Percentiles rank a stretch among this genome's conserved stretches.
phyloP scores from a whole-genome alignment of 2,797 vertebrate species.

The Ataeniobius toweri region DNA sequence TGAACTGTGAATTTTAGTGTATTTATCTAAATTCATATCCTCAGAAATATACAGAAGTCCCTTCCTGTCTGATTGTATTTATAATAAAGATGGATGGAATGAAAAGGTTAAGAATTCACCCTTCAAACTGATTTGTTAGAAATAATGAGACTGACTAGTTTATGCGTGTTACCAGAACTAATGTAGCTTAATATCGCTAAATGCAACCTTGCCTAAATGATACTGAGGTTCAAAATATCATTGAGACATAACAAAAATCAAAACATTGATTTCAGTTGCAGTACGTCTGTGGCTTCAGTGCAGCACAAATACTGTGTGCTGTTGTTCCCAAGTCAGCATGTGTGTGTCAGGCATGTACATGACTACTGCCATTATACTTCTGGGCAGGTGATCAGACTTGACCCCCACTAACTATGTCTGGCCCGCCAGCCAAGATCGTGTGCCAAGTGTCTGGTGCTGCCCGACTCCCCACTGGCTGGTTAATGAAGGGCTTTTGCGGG shows the following conservation, averaged over 20 bases:
- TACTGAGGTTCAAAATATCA: neutral
- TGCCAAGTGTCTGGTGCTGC: slow-evolving; percentile 83
- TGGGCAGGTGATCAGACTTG: slow-evolving; percentile 83
- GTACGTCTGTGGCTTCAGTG: neutral
- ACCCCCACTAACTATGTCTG: slow-evolving; percentile 81
- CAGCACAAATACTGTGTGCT: slow-evolving; percentile 16
- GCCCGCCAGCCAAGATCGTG: slow-evolving; percentile 76
- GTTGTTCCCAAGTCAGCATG: slow-evolving; percentile 44
- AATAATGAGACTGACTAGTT: neutral
- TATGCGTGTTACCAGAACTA: neutral
- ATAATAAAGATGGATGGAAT: neutral
- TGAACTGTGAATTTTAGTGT: neutral
- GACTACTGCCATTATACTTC: slow-evolving; percentile 81
- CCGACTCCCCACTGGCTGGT: slow-evolving; percentile 77
- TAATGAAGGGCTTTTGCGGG: slow-evolving; percentile 80
- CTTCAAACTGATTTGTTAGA: neutral
- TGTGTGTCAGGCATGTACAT: slow-evolving; percentile 63
- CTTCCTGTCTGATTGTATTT: neutral
- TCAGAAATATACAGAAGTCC: too few species aligned
- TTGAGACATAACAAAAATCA: neutral
- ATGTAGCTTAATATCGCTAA: neutral
- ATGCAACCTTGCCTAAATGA: slow-evolving; percentile 12
- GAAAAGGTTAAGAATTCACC: neutral
- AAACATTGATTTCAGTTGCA: slow-evolving; percentile 15
- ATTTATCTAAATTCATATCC: neutral